Base-by-base conservation (phyloP, 2,797 vertebrate species). In the Syncerus caffer region DNA sequence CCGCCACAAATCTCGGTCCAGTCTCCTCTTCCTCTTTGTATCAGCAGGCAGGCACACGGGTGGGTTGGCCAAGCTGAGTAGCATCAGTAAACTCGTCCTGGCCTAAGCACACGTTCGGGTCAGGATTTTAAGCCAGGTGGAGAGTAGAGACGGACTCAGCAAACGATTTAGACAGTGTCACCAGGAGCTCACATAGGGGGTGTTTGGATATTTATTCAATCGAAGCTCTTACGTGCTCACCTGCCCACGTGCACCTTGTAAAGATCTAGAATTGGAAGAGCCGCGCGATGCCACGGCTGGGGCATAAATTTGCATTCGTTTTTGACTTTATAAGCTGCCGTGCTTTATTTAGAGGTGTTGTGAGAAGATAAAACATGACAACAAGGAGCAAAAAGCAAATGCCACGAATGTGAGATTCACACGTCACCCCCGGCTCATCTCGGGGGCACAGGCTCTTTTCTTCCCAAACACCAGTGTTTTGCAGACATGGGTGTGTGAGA, bases 391-490 rank as follows among this genome's bases (percentile, higher is more conserved):
- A 34, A 6, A 76, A 62, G 4, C 55, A 42, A 5, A 1, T 2
- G 13, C 29, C 80, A 2, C 19, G 23, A 21, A 7, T 1, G 55
- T 4, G 55, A 90, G 51, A 7, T 0, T 11, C 60, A 5, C 1
- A 4, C 23, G 0, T 0, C 5, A 1, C 3, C 50, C 23, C 57
- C 84, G 3, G 47, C 10, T 16, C 0, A 3, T 34, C 74, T 10
- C 1, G n/a, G 80, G 0, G 14, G 17, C 3, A 0, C 11, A 0
- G 0, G 6, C 6, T 7, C 38, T 78, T 23, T 19, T 17, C 51
- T 25, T 3, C 55, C 12, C 1, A 6, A 15, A 29, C 1, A 2
- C n/a, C 31, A 1, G 27, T 1, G 0, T 6, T 16, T 1, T 0
- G 1, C 6, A 42, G 85, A 38, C 6, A 3, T 0, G 7, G n/a